A percentile compares a stretch with the other conserved stretches of the same genome.
Evolutionary conservation across 2,797 vertebrate genomes (phyloP).

Genomic region (Dromococcyx pavoninus): DNA sequence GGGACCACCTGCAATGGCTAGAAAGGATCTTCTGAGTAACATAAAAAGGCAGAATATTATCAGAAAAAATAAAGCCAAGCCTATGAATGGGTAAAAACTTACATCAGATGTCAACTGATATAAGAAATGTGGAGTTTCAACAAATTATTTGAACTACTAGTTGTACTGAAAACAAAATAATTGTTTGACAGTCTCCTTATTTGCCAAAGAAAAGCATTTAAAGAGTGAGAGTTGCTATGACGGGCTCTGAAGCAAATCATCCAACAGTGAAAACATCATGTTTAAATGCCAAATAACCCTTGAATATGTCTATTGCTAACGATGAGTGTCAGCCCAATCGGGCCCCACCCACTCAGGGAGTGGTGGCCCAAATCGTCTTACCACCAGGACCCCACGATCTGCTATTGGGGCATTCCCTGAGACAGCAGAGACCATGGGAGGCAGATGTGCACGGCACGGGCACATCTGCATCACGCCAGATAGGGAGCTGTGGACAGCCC

Average conservation of each 20-base stretch:
- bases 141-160: neutral
- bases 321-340: neutral
- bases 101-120: neutral
- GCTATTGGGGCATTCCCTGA: neutral
- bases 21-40: neutral
- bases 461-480: neutral
- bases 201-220: neutral
- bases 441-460: no score
- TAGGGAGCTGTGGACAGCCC: neutral
- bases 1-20: fast-evolving
- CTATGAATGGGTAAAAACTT: neutral
- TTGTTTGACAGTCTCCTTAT: neutral
- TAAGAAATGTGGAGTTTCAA: neutral
- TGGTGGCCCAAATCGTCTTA: fast-evolving
- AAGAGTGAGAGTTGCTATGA: neutral
- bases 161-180: neutral
- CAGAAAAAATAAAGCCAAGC: neutral
- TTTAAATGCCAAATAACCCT: neutral
- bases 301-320: neutral
- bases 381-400: neutral
- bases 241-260: neutral
- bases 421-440: neutral
- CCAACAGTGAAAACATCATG: no score
- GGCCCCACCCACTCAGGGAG: neutral
- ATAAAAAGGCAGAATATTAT: neutral